Evolutionary conservation across 64 coral and sea anemone species (phyloP), one percentile per base, ranked within the genome.

Genomic region (Stylophora pistillata): DNA sequence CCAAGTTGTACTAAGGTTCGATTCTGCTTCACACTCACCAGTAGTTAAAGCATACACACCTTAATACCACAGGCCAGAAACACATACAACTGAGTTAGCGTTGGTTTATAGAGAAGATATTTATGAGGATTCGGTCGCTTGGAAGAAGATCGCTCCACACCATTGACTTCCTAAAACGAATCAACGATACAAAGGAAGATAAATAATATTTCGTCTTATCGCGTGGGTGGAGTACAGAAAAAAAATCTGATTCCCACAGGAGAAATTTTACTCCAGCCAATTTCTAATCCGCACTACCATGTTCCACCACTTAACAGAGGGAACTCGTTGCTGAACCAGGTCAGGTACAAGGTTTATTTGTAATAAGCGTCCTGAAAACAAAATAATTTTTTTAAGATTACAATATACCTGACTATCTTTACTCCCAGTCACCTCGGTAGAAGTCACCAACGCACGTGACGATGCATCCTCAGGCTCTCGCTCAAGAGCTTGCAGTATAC

Each of bases 101-200:
- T 95, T 27, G 97, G 97, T 68, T 99, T 99, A 64, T 99, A 99
- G 18, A 99, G 75, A 26, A 99, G 88, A 66, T 99, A 99, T 74
- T 99, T 99, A 83, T 99, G 97, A 16, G 97, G 97, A 70, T 99
- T 99, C 5, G 97, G 94, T 55, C 93, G 78, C 78, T 90, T 92
- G 29, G 78, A 78, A 16, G 78, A 16, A 5, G 79, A 74, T 32
- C 69, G 77, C 56, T 70, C 86, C 3, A 80, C 75, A 23, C 88
- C 72, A n/a, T 47, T 57, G 85, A 59, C 56, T 55, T 61, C 52
- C 78, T 95, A 23, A 76, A 86, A 30, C 20, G 79, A 29, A 30
- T 47, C 37, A 47, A 7, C 37, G 37, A 47, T 47, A 47, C 7
- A 1, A 2, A 53, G 18, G 69, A 10, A 30, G 47, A 37, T 10